These are phyloP conservation scores for Malurus elegans DNA, from an alignment of 2,113 vertebrate genomes.

Conservation along the genomic window DNA sequence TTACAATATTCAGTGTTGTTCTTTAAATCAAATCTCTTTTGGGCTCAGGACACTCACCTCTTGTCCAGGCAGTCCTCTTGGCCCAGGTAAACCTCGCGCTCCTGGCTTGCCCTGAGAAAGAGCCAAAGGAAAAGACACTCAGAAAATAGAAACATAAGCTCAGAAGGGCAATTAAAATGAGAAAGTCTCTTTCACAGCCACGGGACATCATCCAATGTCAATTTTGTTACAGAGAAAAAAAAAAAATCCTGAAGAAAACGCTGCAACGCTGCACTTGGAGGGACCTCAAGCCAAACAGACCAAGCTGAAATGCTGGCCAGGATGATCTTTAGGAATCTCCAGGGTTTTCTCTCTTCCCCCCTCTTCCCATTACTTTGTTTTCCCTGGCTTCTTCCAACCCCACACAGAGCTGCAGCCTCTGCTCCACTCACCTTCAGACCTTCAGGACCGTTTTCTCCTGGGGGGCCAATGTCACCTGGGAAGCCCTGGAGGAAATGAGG, in stretches of 20 bases:
- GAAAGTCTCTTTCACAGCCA: conserved; percentile 49
- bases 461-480: conserved; percentile 95
- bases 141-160: conserved; percentile 35
- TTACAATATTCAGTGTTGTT: background rate
- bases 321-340: conserved; percentile 48
- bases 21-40: background rate
- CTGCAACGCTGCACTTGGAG: conserved; percentile 46
- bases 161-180: conserved; percentile 45
- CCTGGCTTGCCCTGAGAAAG: conserved; percentile 86
- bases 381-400: conserved; percentile 20
- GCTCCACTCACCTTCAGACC: conserved; percentile 86
- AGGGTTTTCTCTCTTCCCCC: background rate
- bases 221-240: conserved; percentile 59
- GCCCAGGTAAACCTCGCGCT: conserved; percentile 90
- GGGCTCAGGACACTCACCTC: conserved; percentile 78
- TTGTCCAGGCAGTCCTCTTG: conserved; percentile 85
- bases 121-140: conserved; percentile 50
- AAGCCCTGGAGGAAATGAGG: conserved; percentile 83
- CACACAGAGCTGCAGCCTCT: background rate
- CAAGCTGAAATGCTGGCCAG: conserved; percentile 39
- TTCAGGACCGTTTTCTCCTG: conserved; percentile 93
- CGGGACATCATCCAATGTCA: conserved; percentile 66
- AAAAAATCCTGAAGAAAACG: background rate
- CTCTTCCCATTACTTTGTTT: conserved; percentile 11
- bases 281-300: conserved; percentile 66